Evolutionary conservation across 2,888 invertebrate genomes (phyloP), one percentile per base, ranked within the genome.

Genomic region (Priocnemis perturbator): DNA sequence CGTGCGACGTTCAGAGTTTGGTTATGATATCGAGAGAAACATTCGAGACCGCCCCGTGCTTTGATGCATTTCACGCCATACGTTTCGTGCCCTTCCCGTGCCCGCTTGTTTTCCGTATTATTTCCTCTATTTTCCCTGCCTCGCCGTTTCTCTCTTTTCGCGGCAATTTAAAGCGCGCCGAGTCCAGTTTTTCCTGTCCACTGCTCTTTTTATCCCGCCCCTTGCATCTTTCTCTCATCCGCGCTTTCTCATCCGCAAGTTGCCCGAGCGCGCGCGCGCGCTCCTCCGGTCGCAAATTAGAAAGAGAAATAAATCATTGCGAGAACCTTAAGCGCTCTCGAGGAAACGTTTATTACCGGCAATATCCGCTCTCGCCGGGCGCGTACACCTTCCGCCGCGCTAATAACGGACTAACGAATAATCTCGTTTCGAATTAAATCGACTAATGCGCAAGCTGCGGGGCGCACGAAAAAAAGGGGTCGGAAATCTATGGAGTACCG

Each of bases 221-320:
- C 11, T 11, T 7, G 11, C 19, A 3, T n/a, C 17, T n/a, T 17
- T n/a, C 55, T 26, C 26, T 26, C 26, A 26, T 26, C 26, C 26
- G 26, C 26, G 26, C 26, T 4, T 4, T 21, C 56, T 56, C 30
- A 23, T 19, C 56, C 30, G 30, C 17, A 30, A 19, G 9, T 20
- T 57, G n/a, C 37, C 17, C 21, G 44, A n/a, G 7, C 45, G 21
- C 55, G 45, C 15, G 15, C 45, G 47, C 26, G 26, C 26, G 26
- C 26, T 7, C 7, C 26, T 26, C n/a, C 59, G 64, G 67, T 73
- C 56, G 66, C 64, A 60, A 67, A 71, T 67, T 66, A 61, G 63
- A 58, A 69, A 71, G 65, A 45, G 60, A 68, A 76, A 60, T 73
- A 69, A 73, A 78, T 76, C 61, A 69, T 73, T 66, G 52, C 72